phyloP scores from a whole-genome alignment of 2,113 vertebrate species.

The Craseonycteris thonglongyai region DNA sequence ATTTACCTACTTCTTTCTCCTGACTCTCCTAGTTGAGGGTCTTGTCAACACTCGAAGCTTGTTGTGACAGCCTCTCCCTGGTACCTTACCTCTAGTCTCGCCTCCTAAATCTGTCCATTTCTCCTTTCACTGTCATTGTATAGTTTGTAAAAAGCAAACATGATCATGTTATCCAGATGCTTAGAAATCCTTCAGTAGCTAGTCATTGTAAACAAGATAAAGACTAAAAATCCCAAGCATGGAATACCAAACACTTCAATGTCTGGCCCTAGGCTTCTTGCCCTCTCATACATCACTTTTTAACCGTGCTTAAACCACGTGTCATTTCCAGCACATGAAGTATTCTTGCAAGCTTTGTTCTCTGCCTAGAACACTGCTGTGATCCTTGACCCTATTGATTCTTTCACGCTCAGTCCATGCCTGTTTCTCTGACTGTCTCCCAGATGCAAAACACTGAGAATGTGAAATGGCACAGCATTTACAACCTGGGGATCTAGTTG shows the following conservation, averaged over 20 bases:
- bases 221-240: not conserved
- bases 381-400: not conserved
- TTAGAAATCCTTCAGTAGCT: not conserved
- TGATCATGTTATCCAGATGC: not conserved
- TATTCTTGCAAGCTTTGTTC: not conserved
- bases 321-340: not conserved
- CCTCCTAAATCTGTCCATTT: not conserved
- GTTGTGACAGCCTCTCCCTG: not conserved
- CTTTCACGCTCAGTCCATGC: not conserved
- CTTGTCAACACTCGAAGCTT: not conserved
- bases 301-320: not conserved
- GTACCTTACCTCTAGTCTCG: not conserved
- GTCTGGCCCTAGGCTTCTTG: not conserved
- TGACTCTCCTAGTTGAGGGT: not conserved
- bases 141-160: not conserved
- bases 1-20: not conserved
- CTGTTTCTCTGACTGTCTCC: not conserved
- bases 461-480: not conserved
- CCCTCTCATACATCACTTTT: not conserved
- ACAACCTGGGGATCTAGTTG: not conserved
- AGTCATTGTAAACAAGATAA: not conserved
- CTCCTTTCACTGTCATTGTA: not conserved
- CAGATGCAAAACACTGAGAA: not conserved
- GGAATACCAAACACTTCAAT: not conserved
- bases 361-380: not conserved